Evolutionary conservation across 2,113 vertebrate genomes (phyloP).

Genomic region (Gavia stellata): DNA sequence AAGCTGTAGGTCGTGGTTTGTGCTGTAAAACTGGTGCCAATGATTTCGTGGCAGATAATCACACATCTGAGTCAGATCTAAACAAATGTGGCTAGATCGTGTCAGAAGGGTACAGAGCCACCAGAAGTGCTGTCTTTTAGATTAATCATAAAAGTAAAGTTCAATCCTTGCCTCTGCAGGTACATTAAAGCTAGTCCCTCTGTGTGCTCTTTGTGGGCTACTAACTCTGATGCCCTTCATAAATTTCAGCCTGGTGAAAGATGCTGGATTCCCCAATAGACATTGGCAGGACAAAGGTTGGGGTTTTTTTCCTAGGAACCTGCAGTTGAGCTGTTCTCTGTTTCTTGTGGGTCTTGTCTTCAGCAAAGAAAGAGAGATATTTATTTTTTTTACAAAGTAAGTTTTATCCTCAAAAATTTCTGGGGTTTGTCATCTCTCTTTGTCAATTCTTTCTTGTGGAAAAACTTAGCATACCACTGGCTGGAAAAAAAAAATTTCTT

Average conservation of each 20-base stretch:
- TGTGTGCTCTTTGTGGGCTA: neutral
- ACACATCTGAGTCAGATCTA: constrained; percentile 17
- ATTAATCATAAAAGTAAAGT: constrained; percentile 16
- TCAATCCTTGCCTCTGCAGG: neutral
- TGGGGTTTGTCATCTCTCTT: neutral
- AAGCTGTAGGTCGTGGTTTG: neutral
- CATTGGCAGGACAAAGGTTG: neutral
- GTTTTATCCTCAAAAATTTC: neutral
- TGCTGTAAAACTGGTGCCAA: neutral
- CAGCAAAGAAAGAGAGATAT: neutral
- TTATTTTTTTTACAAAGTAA: neutral
- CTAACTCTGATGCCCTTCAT: neutral
- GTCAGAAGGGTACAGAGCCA: neutral
- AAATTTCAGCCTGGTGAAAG: constrained; percentile 13
- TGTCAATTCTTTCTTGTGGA: neutral
- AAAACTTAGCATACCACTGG: neutral
- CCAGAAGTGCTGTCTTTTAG: neutral
- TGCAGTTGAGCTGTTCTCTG: neutral
- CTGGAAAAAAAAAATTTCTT: neutral
- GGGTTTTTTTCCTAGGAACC: neutral
- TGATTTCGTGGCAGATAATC: neutral
- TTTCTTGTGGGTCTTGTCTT: neutral
- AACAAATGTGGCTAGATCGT: neutral
- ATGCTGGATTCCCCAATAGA: neutral
- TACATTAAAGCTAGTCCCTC: neutral